Base-by-base conservation (phyloP, 2,797 vertebrate genomes). In the Trachops cirrhosus region DNA sequence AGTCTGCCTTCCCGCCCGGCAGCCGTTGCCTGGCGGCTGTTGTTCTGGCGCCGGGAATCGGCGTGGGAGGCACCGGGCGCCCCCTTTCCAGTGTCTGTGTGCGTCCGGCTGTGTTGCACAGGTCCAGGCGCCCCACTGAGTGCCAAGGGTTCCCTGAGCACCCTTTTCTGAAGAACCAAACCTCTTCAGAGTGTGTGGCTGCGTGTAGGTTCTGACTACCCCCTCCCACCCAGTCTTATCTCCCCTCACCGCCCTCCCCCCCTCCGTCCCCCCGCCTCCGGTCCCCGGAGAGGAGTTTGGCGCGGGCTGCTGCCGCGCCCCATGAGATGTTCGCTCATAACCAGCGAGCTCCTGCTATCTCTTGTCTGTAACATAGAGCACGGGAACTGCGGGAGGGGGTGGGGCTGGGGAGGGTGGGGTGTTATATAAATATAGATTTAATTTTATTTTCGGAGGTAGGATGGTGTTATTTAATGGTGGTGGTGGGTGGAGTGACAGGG, bases 381-480 rank as follows among this genome's bases (percentile, higher is more conserved):
- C 70, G 95, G 97, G 97, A 93, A 96, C 94, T 95, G 46, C 80
- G 97, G 97, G 92, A 71, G 64, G 93, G 91, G 93, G 96, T 91
- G 59, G 59, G 59, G 93, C 22, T 57, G 90, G 95, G 96, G 80
- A 88, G 86, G 92, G 41, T 32, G 62, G 94, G 94, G 91, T 96
- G 97, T 93, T 82, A 97, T 97, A 98, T 98, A 98, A 98, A 97
- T 80, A 90, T 57, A 97, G 94, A 97, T 95, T 86, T 70, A 92
- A 97, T 96, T 98, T 97, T 98, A 97, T 98, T 98, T 98, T 97
- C 98, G 97, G 97, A 98, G 97, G 93, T 64, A 97, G 98, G 98
- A 97, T 97, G 97, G 95, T 98, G 92, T 93, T 94, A 94, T 97
- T 98, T 97, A 74, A 97, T 92, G 96, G 91, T 97, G 91, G 77